Evolutionary conservation across 2,888 invertebrate genomes (phyloP), one percentile per base, ranked within the genome.

Genomic region (Cryptus viduatorius): DNA sequence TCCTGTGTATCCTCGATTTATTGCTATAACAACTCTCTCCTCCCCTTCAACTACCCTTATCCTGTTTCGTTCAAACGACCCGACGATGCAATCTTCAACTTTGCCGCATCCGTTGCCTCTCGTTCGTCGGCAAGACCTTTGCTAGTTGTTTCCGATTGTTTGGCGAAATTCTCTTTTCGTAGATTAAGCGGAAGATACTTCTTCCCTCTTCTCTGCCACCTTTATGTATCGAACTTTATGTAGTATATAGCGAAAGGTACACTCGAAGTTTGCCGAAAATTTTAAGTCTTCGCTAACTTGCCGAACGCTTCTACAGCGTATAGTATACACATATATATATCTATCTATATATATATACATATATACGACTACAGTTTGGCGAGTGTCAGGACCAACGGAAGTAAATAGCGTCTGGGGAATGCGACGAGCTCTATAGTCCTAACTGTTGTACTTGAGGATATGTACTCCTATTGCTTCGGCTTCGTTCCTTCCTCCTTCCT

Each of bases 371-470:
- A 5, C 65, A 29, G 61, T 71, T 61, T 65, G 65, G 48, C 31
- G 48, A 65, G 37, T 12, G 75, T 48, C 46, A 50, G 68, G 68
- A 77, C 69, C 59, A 75, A 59, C 48, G 12, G 42, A 79, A 84
- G 81, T 82, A 81, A 84, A 81, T 82, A 82, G 78, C 69, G 71
- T 71, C 81, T 50, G 48, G 79, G 84, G 84, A 82, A 59, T 80
- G 72, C 61, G 48, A 31, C 73, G 69, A 84, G 84, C 81, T 84
- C 53, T 53, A 53, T 61, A 75, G 53, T 68, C 50, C 37, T 46
- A 29, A 44, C 76, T 69, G 42, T 44, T 73, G 65, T 65, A 82
- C 73, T 50, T 44, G 46, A 59, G 59, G 24, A 24, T 24, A 24
- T 59, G 2, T 37, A 67, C 73, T 82, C 44, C 44, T 72, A 61